Conservation (phyloP, 2,888 invertebrate species). For the Dryococelus australis region DNA sequence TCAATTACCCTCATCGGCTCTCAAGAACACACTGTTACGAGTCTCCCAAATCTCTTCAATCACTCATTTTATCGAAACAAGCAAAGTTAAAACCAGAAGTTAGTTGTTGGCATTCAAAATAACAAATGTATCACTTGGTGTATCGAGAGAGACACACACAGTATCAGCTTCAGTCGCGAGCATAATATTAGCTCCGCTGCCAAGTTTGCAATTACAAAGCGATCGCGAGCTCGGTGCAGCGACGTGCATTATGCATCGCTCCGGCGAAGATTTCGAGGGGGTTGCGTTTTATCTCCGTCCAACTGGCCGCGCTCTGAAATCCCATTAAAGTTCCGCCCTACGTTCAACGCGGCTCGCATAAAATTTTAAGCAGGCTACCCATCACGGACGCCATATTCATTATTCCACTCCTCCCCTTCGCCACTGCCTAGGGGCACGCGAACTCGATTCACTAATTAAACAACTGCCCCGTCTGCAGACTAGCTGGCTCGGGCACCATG, state of each 20-base stretch:
- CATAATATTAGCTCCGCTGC: neutral
- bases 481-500: neutral
- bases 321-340: neutral
- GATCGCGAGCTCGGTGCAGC: neutral
- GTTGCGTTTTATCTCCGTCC: neutral
- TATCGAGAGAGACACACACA: no score
- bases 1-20: no score
- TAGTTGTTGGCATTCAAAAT: no score
- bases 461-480: neutral
- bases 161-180: no score
- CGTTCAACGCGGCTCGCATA: neutral
- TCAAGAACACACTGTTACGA: no score
- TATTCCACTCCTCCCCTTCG: neutral
- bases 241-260: neutral
- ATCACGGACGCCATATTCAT: neutral
- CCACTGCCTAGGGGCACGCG: neutral
- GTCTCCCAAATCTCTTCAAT: no score
- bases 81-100: no score
- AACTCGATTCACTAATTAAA: neutral
- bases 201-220: neutral
- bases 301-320: neutral
- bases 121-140: no score
- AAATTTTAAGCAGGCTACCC: neutral
- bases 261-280: neutral
- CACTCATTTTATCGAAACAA: no score